Evolutionary conservation across 1,140 invertebrate species (phyloP).

Genomic region (Probaryconus sp.): DNA sequence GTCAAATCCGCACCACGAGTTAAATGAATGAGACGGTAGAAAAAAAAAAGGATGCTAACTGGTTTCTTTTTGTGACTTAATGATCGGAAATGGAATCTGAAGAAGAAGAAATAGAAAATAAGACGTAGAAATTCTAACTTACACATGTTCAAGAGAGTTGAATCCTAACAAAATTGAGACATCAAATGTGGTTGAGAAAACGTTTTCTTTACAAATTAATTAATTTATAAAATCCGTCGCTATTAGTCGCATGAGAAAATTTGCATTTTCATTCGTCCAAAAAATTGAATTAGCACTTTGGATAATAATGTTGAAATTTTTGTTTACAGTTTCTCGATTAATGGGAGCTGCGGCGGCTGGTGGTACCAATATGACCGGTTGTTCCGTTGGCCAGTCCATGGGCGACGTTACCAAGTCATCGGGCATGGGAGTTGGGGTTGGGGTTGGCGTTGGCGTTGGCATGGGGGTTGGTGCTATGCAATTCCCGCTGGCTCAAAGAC

Average conservation of each 20-base stretch:
- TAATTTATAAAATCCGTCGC: too few species aligned
- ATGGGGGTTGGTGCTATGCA: conserved; percentile 93
- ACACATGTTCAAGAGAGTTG: too few species aligned
- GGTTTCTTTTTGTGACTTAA: conserved; percentile 21
- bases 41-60: conserved; percentile 13
- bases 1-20: conserved; percentile 28
- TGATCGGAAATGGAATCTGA: conserved; percentile 33
- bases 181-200: too few species aligned
- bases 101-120: too few species aligned
- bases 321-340: conserved; percentile 91
- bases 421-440: conserved; percentile 80
- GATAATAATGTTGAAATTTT: too few species aligned
- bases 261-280: too few species aligned
- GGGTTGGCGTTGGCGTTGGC: conserved; percentile 85
- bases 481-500: conserved; percentile 91
- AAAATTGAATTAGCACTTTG: too few species aligned
- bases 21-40: conserved; percentile 25
- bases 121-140: too few species aligned
- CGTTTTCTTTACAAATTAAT: too few species aligned
- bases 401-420: conserved; percentile 86
- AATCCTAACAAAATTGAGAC: too few species aligned
- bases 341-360: conserved; percentile 89
- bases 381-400: conserved; percentile 86
- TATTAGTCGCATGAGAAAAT: too few species aligned
- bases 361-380: conserved; percentile 81